Percentiles rank a stretch among this genome's conserved stretches.
phyloP scores from a whole-genome alignment of 1,140 invertebrate species.

The Paracyclopina nana region DNA sequence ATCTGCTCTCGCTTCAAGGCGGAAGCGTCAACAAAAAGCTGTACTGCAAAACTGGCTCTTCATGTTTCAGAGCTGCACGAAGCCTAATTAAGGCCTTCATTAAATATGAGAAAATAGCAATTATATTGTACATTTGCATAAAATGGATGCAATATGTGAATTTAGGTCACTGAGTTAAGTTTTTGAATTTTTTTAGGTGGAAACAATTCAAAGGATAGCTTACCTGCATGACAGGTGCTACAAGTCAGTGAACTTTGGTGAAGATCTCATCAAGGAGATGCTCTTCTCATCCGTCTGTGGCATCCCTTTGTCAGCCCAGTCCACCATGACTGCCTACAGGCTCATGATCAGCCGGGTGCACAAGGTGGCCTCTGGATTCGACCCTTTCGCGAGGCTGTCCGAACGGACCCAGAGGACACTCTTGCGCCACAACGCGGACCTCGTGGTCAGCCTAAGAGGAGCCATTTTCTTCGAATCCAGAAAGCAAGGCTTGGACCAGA shows the following conservation, averaged over 20 bases:
- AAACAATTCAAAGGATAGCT: background rate
- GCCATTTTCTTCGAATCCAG: slow-evolving; percentile 7
- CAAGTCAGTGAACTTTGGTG: slow-evolving; percentile 9
- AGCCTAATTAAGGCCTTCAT: background rate
- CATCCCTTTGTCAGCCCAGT: background rate
- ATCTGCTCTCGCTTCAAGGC: too few relatives aligned
- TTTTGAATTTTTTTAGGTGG: too few relatives aligned
- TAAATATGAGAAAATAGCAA: background rate
- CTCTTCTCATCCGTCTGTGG: background rate
- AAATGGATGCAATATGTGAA: background rate
- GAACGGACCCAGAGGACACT: background rate
- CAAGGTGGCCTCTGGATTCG: background rate
- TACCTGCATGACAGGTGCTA: slow-evolving; percentile 2
- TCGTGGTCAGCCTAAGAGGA: slow-evolving; percentile 11
- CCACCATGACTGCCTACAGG: slow-evolving; percentile 4
- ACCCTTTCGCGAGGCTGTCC: background rate
- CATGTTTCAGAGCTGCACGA: background rate
- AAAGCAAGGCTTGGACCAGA: slow-evolving; percentile 7
- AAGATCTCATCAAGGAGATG: slow-evolving; percentile 13
- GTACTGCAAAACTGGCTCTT: background rate
- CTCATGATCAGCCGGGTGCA: background rate
- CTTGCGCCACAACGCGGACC: background rate
- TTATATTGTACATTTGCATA: background rate
- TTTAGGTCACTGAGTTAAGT: too few relatives aligned
- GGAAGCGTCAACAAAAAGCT: background rate